phyloP scores from a whole-genome alignment of 2,113 vertebrate genomes.

The Chrysochloris asiatica region DNA sequence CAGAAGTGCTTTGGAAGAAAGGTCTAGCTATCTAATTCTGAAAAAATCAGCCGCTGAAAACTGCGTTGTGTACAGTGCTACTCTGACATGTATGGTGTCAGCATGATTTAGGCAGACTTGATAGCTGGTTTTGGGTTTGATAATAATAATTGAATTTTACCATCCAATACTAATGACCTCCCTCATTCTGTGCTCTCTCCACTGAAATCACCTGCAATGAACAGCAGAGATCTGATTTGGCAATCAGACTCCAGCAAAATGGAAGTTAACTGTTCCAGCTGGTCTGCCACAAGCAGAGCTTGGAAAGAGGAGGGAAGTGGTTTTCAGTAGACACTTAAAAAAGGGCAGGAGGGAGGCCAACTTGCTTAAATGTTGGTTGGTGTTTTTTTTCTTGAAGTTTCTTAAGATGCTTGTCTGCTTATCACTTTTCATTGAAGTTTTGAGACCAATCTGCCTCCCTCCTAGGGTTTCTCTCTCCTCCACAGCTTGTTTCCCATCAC shows the following conservation, averaged over 20 bases:
- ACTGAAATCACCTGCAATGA: not conserved
- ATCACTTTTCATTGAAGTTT: slow-evolving; percentile 61
- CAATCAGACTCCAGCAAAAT: slow-evolving; percentile 34
- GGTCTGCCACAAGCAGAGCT: not conserved
- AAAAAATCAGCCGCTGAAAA: not conserved
- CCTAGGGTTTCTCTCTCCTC: not conserved
- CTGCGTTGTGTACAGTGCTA: not conserved
- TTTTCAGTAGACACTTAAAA: slow-evolving; percentile 50
- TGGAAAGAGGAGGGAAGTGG: not conserved
- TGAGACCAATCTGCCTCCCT: slow-evolving; percentile 45
- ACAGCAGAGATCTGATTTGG: not conserved
- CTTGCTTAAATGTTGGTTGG: slow-evolving; percentile 38
- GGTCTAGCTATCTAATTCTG: not conserved
- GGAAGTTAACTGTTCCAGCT: not conserved
- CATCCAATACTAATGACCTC: slow-evolving; percentile 40
- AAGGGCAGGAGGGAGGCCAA: not conserved
- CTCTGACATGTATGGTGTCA: not conserved
- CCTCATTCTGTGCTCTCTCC: not conserved
- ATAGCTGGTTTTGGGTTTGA: not conserved
- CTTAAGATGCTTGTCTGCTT: slow-evolving; percentile 64
- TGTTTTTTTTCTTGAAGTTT: slow-evolving; percentile 61
- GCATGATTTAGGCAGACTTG: not conserved
- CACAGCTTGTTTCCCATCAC: slow-evolving; percentile 19
- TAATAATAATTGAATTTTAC: slow-evolving; percentile 35
- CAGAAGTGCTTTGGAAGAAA: not conserved